Conservation (phyloP, 2,113 vertebrate species). For the Oreotrochilus melanogaster region DNA sequence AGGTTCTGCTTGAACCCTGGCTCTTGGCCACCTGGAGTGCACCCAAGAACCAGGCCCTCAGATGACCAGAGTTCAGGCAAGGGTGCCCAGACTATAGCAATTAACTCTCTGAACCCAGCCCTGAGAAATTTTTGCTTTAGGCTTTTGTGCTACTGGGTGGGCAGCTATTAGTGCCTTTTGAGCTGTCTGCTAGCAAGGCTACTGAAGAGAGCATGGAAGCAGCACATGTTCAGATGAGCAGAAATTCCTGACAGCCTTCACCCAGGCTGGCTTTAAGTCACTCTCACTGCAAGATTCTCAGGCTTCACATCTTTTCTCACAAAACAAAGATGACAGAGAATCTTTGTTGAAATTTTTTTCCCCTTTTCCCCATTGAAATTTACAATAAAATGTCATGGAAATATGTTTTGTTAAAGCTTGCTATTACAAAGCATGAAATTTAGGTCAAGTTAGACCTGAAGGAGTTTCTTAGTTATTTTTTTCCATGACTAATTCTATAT, state of each 20-base stretch:
- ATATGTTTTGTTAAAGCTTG: not conserved
- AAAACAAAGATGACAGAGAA: constrained; percentile 15
- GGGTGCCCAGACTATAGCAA: not conserved
- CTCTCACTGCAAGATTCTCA: not conserved
- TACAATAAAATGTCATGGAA: constrained; percentile 16
- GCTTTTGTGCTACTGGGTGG: not conserved
- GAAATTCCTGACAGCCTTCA: not conserved
- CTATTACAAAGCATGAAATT: not conserved
- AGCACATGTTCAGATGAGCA: not conserved
- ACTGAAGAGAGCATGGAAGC: not conserved
- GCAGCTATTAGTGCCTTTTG: not conserved
- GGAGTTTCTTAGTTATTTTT: not conserved
- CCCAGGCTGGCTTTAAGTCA: not conserved
- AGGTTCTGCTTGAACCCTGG: constrained; percentile 6
- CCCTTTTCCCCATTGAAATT: not conserved
- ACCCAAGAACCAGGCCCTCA: not conserved
- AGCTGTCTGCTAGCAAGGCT: not conserved
- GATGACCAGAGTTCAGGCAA: not conserved
- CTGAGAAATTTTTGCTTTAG: not conserved
- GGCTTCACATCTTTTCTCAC: not conserved
- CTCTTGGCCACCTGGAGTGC: not conserved
- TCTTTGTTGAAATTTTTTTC: constrained; percentile 12
- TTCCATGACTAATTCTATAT: not conserved
- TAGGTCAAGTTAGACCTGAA: not conserved
- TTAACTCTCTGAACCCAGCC: not conserved